These are phyloP conservation scores for Fringilla coelebs DNA, from an alignment of 2,797 vertebrate species.

Conservation along the genomic window DNA sequence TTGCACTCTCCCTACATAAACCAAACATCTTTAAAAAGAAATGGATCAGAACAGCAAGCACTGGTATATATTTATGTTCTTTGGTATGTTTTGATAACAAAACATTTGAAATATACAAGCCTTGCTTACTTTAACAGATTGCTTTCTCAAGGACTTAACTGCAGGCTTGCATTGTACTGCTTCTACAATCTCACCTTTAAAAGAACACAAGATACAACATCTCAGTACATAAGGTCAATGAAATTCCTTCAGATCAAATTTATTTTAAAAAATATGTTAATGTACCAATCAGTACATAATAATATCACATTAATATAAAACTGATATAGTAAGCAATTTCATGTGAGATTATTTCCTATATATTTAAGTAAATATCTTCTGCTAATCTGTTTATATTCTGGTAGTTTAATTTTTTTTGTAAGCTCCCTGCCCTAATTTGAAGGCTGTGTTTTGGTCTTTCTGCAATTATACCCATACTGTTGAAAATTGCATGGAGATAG, in stretches of 20 bases:
- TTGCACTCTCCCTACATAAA: neutral
- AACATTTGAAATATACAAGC: neutral
- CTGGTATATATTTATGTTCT: neutral
- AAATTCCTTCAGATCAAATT: neutral
- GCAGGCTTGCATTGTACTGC: neutral
- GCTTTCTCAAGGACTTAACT: neutral
- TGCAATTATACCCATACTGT: constrained; percentile 47
- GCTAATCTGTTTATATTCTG: constrained; percentile 48
- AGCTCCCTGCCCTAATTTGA: constrained; percentile 63
- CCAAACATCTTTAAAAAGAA: neutral
- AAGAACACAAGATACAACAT: neutral
- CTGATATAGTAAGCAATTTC: neutral
- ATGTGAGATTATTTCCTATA: neutral
- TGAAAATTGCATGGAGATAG: constrained; percentile 5
- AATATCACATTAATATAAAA: neutral
- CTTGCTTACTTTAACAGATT: neutral
- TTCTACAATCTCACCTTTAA: neutral
- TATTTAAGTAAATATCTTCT: constrained; percentile 26
- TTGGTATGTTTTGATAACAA: neutral
- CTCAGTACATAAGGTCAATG: neutral
- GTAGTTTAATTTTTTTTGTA: constrained; percentile 49
- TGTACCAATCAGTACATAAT: neutral
- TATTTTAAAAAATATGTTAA: neutral
- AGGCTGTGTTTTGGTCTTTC: constrained; percentile 65
- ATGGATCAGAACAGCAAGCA: neutral